A percentile compares a stretch with the other conserved stretches of the same genome.
Evolutionary conservation across 2,797 vertebrate genomes (phyloP).

Genomic region (Anabacerthia variegaticeps): DNA sequence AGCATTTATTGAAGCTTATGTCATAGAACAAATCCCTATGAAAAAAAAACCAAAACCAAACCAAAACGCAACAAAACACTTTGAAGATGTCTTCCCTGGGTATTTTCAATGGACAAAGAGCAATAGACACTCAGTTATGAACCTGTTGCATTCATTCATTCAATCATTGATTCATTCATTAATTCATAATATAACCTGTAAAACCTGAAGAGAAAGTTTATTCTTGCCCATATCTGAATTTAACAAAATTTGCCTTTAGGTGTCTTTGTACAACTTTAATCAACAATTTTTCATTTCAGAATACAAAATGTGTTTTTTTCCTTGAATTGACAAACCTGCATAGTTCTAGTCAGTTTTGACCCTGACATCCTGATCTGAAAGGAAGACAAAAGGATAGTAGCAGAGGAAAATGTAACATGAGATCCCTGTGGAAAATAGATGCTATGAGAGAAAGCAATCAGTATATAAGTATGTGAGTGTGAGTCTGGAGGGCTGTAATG

Average conservation of each 20-base stretch:
- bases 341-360: not conserved
- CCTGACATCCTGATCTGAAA: not conserved
- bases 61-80: not conserved
- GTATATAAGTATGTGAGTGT: not conserved
- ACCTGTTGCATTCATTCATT: not conserved
- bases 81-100: not conserved
- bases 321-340: not conserved
- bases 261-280: not conserved
- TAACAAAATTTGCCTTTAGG: not conserved
- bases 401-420: not conserved
- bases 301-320: not conserved
- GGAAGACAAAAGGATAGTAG: not conserved
- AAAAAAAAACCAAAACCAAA: not conserved
- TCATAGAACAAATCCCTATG: not conserved
- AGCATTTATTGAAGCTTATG: not conserved
- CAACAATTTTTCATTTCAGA: not conserved
- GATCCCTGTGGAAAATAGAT: not conserved
- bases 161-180: not conserved
- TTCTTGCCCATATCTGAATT: not conserved
- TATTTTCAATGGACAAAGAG: not conserved
- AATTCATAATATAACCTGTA: not conserved
- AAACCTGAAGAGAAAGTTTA: not conserved
- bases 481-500: not conserved
- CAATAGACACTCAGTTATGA: not conserved
- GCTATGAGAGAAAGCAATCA: not conserved